Base-by-base conservation (phyloP, 1,140 invertebrate species). In the Brachionus calyciflorus region DNA sequence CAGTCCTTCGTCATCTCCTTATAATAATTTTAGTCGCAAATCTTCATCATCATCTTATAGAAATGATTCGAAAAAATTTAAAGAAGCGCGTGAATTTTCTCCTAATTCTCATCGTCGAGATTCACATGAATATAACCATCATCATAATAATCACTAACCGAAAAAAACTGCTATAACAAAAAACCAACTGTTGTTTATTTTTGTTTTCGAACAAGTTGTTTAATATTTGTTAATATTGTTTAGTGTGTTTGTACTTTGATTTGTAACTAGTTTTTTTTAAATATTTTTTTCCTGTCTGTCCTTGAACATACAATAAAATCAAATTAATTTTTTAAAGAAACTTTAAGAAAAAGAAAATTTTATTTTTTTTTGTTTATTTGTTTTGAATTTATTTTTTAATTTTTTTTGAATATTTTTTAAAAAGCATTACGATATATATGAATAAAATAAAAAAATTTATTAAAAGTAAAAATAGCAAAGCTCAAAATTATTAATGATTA, bases 191-290 rank as follows among this genome's bases (percentile, higher is more conserved):
- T 33, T 28, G n/a, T n/a, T 28, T 17, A 30, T 3, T 28, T 6
- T 28, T 28, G 33, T n/a, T 55, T 24, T 55, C 53, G 24, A 55
- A 28, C 33, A 28, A 28, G 12, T 55, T 55, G 24, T 55, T 28
- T 53, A 53, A 53, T 53, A 26, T 53, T 55, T 55, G 53, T 55
- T 33, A 28, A 55, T 55, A 55, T 55, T 55, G 53, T 55, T 55
- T 28, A 55, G 53, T 55, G 51, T 55, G 24, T 30, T n/a, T 55
- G 10, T 55, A 12, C 53, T 12, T 55, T 55, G 53, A 55, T 28
- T 28, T 55, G 28, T 55, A 28, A 55, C 33, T n/a, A 28, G 28
- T 53, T 24, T 53, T 51, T 53, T 53, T 53, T 24, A 21, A 9
- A 26, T 53, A 7, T 55, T 30, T 26, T 26, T 55, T 26, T n/a